A percentile compares a stretch with the other conserved stretches of the same genome.
phyloP scores from a whole-genome alignment of 2,797 vertebrate species.

The Lepilemur septentrionalis region DNA sequence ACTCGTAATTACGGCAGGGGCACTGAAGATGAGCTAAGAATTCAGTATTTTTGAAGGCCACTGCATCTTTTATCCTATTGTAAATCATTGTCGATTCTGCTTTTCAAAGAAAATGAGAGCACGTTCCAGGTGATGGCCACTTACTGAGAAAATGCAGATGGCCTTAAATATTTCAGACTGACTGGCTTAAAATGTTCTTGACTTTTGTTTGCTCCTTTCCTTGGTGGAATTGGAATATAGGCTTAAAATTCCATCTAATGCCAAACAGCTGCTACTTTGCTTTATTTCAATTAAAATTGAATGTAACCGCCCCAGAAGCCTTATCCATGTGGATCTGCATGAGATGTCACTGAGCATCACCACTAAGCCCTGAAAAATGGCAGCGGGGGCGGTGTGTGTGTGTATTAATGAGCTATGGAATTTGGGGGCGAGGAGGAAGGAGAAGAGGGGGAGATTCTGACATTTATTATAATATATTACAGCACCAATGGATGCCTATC shows the following conservation, averaged over 20 bases:
- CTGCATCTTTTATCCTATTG: background rate
- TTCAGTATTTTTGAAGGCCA: background rate
- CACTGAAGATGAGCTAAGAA: constrained; percentile 30
- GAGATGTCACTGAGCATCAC: constrained; percentile 56
- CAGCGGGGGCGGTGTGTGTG: background rate
- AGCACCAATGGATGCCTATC: background rate
- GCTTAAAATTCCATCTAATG: constrained; percentile 64
- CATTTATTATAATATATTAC: background rate
- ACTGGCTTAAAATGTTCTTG: constrained; percentile 54
- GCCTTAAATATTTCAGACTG: background rate
- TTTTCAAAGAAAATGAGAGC: constrained; percentile 43
- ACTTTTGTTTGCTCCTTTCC: constrained; percentile 43
- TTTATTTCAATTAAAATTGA: constrained; percentile 69
- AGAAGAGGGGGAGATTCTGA: background rate
- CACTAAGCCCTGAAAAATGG: background rate
- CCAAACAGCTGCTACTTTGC: constrained; percentile 66
- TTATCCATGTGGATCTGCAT: background rate
- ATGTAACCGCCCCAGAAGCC: constrained; percentile 44
- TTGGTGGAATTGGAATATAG: constrained; percentile 15
- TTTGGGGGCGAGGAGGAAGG: background rate
- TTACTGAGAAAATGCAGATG: constrained; percentile 9
- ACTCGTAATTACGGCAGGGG: constrained; percentile 28
- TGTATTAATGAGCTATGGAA: background rate
- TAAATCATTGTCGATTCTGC: constrained; percentile 23
- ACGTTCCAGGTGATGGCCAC: constrained; percentile 2